phyloP scores from a whole-genome alignment of 2,888 invertebrate species.

The Mesoligia furuncula region DNA sequence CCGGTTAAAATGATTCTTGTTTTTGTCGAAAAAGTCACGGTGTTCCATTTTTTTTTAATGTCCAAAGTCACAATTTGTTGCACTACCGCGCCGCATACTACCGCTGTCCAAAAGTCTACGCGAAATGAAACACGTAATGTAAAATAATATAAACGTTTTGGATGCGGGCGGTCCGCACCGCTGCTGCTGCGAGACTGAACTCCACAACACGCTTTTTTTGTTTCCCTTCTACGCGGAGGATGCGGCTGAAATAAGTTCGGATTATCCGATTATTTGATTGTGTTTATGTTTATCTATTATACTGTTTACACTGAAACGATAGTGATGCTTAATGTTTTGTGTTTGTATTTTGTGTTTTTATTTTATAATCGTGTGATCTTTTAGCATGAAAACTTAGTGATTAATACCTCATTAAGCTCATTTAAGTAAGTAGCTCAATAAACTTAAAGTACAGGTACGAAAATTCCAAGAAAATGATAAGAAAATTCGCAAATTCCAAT shows the following conservation, averaged over 20 bases:
- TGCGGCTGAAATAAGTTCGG: slow-evolving; percentile 83
- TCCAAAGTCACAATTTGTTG: slow-evolving; percentile 89
- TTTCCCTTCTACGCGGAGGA: slow-evolving; percentile 83
- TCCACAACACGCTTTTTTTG: slow-evolving; percentile 81
- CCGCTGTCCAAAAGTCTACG: slow-evolving; percentile 89
- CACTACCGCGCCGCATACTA: slow-evolving; percentile 85
- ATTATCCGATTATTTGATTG: slow-evolving; percentile 77
- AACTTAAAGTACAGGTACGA: neutral
- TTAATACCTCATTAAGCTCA: neutral
- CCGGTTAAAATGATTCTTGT: slow-evolving; percentile 70
- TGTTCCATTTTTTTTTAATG: slow-evolving; percentile 82
- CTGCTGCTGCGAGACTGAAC: slow-evolving; percentile 84
- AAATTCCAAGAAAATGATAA: slow-evolving; percentile 6
- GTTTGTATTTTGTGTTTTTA: slow-evolving; percentile 1
- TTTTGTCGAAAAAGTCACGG: slow-evolving; percentile 71
- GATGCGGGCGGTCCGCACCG: slow-evolving; percentile 88
- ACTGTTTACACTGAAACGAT: slow-evolving; percentile 40
- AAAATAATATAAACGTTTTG: slow-evolving; percentile 87
- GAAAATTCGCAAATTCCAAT: slow-evolving; percentile 74
- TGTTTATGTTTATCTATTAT: slow-evolving; percentile 62
- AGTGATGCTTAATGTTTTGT: slow-evolving; percentile 47
- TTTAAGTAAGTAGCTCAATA: neutral
- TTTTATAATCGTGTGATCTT: neutral
- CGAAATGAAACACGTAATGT: slow-evolving; percentile 90
- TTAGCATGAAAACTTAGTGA: neutral